Percentiles rank a stretch among this genome's conserved stretches.
Conservation (phyloP, 2,797 vertebrate genomes). For the Gallirallus australis region DNA sequence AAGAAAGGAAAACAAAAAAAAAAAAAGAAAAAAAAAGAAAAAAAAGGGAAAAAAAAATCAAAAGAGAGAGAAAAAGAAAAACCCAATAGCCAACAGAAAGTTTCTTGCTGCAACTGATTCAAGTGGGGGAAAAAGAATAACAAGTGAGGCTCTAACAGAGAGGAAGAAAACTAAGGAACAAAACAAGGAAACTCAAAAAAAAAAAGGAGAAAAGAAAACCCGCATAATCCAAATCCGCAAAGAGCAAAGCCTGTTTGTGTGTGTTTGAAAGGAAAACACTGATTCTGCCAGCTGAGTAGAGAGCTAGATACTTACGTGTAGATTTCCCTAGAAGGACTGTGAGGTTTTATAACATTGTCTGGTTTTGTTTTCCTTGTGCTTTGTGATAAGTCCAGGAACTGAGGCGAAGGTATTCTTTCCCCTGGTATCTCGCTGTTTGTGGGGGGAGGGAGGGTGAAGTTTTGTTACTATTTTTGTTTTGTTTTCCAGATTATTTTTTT, state of each 20-base stretch:
- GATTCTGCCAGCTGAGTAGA: constrained; percentile 66
- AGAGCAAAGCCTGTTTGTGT: constrained; percentile 58
- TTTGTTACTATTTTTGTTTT: neutral
- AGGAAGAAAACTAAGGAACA: constrained; percentile 15
- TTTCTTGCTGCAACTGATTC: constrained; percentile 72
- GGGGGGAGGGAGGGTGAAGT: neutral
- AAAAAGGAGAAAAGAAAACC: constrained; percentile 40
- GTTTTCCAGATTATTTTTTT: constrained; percentile 67
- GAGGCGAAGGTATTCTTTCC: constrained; percentile 49
- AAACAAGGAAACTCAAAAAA: neutral
- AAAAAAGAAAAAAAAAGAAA: neutral
- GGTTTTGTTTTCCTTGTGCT: constrained; percentile 70
- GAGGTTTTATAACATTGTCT: constrained; percentile 65
- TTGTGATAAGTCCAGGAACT: constrained; percentile 73
- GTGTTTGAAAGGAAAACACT: constrained; percentile 70
- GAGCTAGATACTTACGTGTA: constrained; percentile 59
- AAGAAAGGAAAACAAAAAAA: neutral
- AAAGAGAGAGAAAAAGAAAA: neutral
- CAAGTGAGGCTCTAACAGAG: constrained; percentile 37
- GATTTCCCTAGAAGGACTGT: constrained; percentile 63
- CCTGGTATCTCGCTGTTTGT: constrained; percentile 31
- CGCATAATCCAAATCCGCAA: constrained; percentile 63
- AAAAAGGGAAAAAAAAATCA: neutral
- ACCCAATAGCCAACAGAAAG: neutral
- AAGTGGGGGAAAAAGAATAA: constrained; percentile 24